Evolutionary conservation across 1,140 invertebrate species (phyloP).

Genomic region (Temnothorax curvispinosus): DNA sequence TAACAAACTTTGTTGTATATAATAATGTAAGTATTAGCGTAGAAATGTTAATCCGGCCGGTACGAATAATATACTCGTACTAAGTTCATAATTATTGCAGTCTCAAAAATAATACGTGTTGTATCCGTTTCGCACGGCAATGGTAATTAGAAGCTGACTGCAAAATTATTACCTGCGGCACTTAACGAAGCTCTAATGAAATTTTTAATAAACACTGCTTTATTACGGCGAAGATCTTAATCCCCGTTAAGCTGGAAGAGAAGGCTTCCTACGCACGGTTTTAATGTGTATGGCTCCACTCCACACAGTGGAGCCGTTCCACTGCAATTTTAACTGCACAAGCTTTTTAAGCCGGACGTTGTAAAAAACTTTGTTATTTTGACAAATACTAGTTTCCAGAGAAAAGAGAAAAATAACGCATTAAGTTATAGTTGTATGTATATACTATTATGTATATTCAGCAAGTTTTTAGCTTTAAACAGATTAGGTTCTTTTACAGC

Average conservation of each 20-base stretch:
- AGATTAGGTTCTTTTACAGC: not conserved
- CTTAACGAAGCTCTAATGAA: slow-evolving; percentile 27
- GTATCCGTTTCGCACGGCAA: not conserved
- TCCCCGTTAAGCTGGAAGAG: not conserved
- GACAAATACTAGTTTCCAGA: not conserved
- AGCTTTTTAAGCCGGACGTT: not conserved
- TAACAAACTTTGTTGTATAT: not conserved
- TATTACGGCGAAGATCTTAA: slow-evolving; percentile 21
- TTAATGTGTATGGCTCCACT: not conserved
- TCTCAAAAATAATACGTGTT: not conserved
- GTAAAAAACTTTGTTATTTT: not conserved
- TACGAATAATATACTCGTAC: not conserved
- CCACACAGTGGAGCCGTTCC: not conserved
- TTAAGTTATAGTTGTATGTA: not conserved
- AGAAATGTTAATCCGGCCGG: not conserved
- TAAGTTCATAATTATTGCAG: not conserved
- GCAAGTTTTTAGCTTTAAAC: not conserved
- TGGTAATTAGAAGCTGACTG: not conserved
- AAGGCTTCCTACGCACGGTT: not conserved
- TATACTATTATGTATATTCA: too few species aligned
- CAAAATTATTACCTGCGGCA: not conserved
- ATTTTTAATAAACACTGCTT: slow-evolving; percentile 34
- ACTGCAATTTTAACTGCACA: not conserved
- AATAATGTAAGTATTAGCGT: not conserved
- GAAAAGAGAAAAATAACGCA: not conserved